Evolutionary conservation across 1,140 invertebrate genomes (phyloP).

Genomic region (Drosophila littoralis): DNA sequence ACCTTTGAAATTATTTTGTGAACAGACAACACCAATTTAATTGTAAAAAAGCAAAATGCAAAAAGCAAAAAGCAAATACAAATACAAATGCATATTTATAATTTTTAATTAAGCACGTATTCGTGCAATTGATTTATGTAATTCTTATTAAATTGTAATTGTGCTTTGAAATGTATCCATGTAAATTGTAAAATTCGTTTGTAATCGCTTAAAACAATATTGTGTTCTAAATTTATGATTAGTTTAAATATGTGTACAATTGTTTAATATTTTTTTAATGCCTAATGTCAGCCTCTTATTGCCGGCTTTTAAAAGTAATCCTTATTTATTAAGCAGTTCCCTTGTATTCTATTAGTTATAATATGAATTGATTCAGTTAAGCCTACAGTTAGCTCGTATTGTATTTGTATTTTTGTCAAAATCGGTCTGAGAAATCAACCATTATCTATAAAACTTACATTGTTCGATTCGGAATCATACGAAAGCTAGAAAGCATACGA

Average conservation of each 20-base stretch:
- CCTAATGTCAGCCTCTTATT: slow-evolving; percentile 34
- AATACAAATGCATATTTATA: slow-evolving; percentile 35
- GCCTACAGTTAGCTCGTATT: slow-evolving; percentile 28
- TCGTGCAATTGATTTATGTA: slow-evolving; percentile 14
- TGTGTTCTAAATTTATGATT: slow-evolving; percentile 48
- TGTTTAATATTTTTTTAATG: slow-evolving; percentile 9
- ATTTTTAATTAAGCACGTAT: slow-evolving; percentile 30
- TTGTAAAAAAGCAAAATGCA: slow-evolving; percentile 24
- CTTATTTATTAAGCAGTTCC: slow-evolving; percentile 58
- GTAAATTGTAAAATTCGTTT: slow-evolving; percentile 40
- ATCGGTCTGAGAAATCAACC: slow-evolving; percentile 6
- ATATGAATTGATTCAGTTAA: slow-evolving; percentile 38
- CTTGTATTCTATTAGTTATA: slow-evolving; percentile 58
- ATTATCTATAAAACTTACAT: slow-evolving; percentile 18
- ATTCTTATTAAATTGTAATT: background rate
- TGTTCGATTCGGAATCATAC: slow-evolving; percentile 37
- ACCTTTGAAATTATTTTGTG: slow-evolving; percentile 66
- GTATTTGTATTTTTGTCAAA: slow-evolving; percentile 35
- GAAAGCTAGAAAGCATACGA: slow-evolving; percentile 48
- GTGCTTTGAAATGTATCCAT: slow-evolving; percentile 36
- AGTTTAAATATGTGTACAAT: slow-evolving; percentile 44
- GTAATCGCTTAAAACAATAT: slow-evolving; percentile 22
- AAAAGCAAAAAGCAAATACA: slow-evolving; percentile 19
- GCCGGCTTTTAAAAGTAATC: slow-evolving; percentile 45
- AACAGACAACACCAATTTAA: slow-evolving; percentile 51